Base-by-base conservation (phyloP, 2,797 vertebrate species). In the Ambastaia sidthimunki region DNA sequence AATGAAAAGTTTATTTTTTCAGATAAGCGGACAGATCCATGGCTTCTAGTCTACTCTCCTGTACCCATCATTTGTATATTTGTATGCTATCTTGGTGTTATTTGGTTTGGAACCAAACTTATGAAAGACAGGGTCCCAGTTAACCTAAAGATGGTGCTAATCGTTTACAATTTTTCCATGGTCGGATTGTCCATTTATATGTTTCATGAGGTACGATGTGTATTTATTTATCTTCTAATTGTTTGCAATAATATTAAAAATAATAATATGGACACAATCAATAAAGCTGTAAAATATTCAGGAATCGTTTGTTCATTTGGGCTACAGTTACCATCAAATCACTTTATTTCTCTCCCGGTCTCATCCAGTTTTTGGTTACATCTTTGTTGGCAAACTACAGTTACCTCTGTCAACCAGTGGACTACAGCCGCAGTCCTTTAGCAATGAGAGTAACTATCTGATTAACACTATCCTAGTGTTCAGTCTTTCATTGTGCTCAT, bases 1-100 rank as follows among this genome's bases (percentile, higher is more conserved):
- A 41, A 21, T 28, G 16, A 21, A 41, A 37, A 9, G 7, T n/a
- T 62, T 21, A 34, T 2, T 57, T 21, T 4, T 85, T 67, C 89
- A 95, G 95, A 94, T 84, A 91, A 89, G 31, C 92, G 94, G 86
- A 95, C 90, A 0, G 93, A 94, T 57, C 87, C 86, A 0, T 94
- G 93, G 93, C 86, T 89, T 28, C 88, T 94, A 77, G 90, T 94
- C 12, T 87, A 87, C 81, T 94, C 91, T 5, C 92, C 92, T 0
- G 28, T 94, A 52, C 90, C 92, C 0, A 84, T 94, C 70, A 25
- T 63, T 0, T 57, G 93, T 75, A 83, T 95, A 67, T 93, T 94
- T 81, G 80, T 88, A 50, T 59, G 82, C 59, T 94, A 86, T 83
- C 91, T 95, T 31, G 47, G 86, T 0, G 1, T 92, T 13, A 79